phyloP scores from a whole-genome alignment of 2,888 invertebrate species.

The Drosophila greeni region DNA sequence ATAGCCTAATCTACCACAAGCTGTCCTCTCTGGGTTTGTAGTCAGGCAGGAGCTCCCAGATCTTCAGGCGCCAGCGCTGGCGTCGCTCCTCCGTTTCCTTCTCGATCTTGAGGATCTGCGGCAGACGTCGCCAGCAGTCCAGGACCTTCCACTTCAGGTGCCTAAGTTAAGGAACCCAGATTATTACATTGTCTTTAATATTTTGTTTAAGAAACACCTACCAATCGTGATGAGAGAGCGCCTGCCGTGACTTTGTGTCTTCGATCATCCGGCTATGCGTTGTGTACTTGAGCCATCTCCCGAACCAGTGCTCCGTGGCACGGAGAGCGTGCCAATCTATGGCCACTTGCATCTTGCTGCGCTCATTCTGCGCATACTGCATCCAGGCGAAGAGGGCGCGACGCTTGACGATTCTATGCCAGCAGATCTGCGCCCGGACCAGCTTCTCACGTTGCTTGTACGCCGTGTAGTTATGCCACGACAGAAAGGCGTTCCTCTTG shows the following conservation, averaged over 20 bases:
- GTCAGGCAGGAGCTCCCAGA: constrained; percentile 85
- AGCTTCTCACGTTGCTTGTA: constrained; percentile 80
- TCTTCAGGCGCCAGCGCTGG: constrained; percentile 85
- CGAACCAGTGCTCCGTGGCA: constrained; percentile 80
- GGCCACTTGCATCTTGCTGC: constrained; percentile 84
- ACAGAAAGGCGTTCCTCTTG: constrained; percentile 80
- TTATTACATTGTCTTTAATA: neutral
- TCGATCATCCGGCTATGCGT: constrained; percentile 79
- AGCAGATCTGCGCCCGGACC: constrained; percentile 81
- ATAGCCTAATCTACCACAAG: constrained; percentile 50
- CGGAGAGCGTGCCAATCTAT: constrained; percentile 85
- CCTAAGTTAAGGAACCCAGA: constrained; percentile 55
- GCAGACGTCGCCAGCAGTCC: constrained; percentile 83
- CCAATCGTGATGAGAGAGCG: constrained; percentile 78
- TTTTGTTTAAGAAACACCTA: constrained; percentile 42
- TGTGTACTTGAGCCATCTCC: constrained; percentile 80
- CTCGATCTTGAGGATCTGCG: constrained; percentile 83
- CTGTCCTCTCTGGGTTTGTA: constrained; percentile 80
- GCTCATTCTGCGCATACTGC: constrained; percentile 64
- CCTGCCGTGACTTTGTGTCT: constrained; percentile 79
- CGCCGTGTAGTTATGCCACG: constrained; percentile 81
- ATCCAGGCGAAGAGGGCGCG: constrained; percentile 80
- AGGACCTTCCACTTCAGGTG: constrained; percentile 79
- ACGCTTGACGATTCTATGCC: constrained; percentile 80
- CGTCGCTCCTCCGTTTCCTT: constrained; percentile 85